A percentile compares a stretch with the other conserved stretches of the same genome.
phyloP scores from a whole-genome alignment of 1,140 invertebrate genomes.

The Ceratosolen fusciceps region DNA sequence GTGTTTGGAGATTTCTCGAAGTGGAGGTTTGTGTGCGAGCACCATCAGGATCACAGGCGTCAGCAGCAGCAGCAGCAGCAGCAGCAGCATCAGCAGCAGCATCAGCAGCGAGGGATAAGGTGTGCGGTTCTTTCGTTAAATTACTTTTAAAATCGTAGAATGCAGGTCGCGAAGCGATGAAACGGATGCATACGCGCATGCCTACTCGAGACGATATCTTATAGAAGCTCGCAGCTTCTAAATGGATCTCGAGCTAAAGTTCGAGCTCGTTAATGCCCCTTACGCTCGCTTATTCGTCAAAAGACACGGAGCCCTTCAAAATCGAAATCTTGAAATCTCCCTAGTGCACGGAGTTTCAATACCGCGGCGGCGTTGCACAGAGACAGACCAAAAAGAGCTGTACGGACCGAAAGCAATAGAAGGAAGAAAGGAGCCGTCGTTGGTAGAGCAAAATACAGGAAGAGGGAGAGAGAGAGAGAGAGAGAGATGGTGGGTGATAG shows the following conservation, averaged over 20 bases:
- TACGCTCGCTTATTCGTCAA: background rate
- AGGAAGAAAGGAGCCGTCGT: background rate
- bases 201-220: background rate
- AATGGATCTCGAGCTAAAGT: no score
- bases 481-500: background rate
- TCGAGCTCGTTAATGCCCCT: no score
- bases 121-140: no score
- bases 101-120: no score
- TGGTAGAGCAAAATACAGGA: slow-evolving; percentile 6
- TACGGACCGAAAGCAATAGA: slow-evolving; percentile 28
- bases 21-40: no score
- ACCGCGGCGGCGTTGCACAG: slow-evolving; percentile 45
- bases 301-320: background rate
- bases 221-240: background rate
- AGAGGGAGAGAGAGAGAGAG: slow-evolving; percentile 11
- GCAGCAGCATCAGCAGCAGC: no score
- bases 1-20: no score
- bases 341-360: background rate
- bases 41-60: no score
- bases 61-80: no score
- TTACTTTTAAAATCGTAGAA: no score
- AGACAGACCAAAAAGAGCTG: slow-evolving; percentile 37
- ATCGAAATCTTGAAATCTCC: slow-evolving; percentile 13
- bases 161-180: no score
- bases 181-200: no score